Conservation (phyloP, 2,797 vertebrate species). For the Xenopus petersii region DNA sequence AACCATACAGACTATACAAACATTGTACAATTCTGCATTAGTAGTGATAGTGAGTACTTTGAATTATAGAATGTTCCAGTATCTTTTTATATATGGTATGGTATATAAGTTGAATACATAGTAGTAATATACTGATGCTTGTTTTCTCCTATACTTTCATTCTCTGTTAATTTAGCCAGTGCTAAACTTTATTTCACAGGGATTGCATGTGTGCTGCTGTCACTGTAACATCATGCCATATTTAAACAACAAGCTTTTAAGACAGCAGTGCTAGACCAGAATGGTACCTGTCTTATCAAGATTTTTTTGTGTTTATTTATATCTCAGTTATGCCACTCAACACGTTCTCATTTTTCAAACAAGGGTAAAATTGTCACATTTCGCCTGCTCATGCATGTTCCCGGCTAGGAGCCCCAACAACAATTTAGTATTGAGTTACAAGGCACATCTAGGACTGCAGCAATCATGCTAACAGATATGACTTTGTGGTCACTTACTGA, state of each 20-base stretch:
- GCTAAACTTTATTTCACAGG: no score
- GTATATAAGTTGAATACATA: no score
- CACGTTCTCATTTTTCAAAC: conserved; percentile 63
- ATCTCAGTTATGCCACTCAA: conserved; percentile 56
- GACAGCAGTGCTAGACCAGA: conserved; percentile 42
- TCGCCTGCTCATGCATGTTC: conserved; percentile 58
- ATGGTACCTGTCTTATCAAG: conserved; percentile 56
- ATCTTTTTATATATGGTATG: no score
- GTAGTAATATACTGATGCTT: no score
- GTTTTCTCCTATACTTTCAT: no score
- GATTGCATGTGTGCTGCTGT: no score
- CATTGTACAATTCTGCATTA: no score
- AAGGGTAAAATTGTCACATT: conserved; percentile 59
- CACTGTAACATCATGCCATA: background rate
- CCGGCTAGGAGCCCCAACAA: conserved; percentile 58
- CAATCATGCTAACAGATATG: conserved; percentile 68
- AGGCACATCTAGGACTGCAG: conserved; percentile 68
- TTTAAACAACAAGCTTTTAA: conserved; percentile 26
- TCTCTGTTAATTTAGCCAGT: no score
- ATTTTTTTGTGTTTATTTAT: conserved; percentile 59
- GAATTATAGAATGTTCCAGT: no score
- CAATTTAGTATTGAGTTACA: conserved; percentile 66
- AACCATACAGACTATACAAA: no score
- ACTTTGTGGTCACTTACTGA: conserved; percentile 70
- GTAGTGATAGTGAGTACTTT: no score